These are phyloP conservation scores for Cephus pygmeus DNA, from an alignment of 2,888 invertebrate genomes.

Conservation along the genomic window DNA sequence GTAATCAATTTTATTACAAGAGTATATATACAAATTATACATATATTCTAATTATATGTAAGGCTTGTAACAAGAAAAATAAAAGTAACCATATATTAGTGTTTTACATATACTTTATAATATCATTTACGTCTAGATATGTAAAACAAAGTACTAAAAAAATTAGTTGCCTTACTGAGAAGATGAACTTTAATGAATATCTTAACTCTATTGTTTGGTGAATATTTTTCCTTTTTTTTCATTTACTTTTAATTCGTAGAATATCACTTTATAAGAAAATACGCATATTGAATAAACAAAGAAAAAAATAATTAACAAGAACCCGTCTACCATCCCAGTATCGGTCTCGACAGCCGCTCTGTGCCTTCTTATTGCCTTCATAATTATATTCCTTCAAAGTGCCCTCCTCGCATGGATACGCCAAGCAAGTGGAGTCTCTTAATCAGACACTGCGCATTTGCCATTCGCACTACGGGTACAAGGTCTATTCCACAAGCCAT, in stretches of 20 bases:
- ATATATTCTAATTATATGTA: conserved; percentile 64
- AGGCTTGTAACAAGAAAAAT: conserved; percentile 66
- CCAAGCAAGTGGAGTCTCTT: neutral
- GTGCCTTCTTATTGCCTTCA: conserved; percentile 13
- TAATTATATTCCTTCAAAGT: conserved; percentile 15
- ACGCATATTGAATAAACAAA: conserved; percentile 25
- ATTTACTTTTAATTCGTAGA: conserved; percentile 23
- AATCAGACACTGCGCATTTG: neutral
- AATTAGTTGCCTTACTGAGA: conserved; percentile 62
- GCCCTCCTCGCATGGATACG: neutral
- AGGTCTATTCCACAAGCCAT: neutral
- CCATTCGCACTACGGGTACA: neutral
- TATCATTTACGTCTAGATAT: conserved; percentile 60
- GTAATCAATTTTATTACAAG: conserved; percentile 63
- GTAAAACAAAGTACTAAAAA: conserved; percentile 54
- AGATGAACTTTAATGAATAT: conserved; percentile 43
- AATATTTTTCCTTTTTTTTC: conserved; percentile 26
- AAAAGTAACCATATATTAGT: conserved; percentile 66
- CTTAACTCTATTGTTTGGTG: conserved; percentile 50
- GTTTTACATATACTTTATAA: conserved; percentile 66
- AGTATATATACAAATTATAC: conserved; percentile 64
- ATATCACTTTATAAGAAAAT: conserved; percentile 26
- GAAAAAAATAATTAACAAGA: neutral
- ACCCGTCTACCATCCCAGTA: neutral
- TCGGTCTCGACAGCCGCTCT: conserved; percentile 1